These are phyloP conservation scores for Grammomys dolichurus DNA, from an alignment of 2,113 vertebrate species.

Conservation along the genomic window DNA sequence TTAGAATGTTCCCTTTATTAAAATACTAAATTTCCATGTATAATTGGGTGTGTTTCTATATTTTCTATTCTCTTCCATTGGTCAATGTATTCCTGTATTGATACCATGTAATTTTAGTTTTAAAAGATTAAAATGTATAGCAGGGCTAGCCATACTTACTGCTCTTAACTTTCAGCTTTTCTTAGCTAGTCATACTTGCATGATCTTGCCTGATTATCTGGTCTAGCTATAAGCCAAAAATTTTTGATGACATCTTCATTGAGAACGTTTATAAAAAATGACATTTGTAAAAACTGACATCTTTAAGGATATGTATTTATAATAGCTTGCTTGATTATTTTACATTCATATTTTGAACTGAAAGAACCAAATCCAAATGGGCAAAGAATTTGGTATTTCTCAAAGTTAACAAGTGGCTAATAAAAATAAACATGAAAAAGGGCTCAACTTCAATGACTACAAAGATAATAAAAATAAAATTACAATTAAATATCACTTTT, in stretches of 20 bases:
- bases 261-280: not conserved
- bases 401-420: not conserved
- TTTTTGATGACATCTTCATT: not conserved
- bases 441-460: not conserved
- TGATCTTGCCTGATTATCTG: not conserved
- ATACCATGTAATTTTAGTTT: not conserved
- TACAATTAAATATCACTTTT: not conserved
- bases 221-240: not conserved
- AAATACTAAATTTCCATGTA: slow-evolving; percentile 10
- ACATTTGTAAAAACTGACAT: not conserved
- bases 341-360: not conserved
- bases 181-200: not conserved
- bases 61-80: slow-evolving; percentile 30
- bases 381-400: slow-evolving; percentile 9
- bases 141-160: not conserved
- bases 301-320: not conserved
- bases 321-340: not conserved
- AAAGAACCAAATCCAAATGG: not conserved
- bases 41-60: not conserved
- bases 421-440: not conserved
- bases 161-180: not conserved
- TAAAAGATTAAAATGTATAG: not conserved
- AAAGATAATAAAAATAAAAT: not conserved
- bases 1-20: slow-evolving; percentile 23
- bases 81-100: not conserved